These are phyloP conservation scores for Heliocidaris erythrogramma DNA, from an alignment of 35 echinoderm and acorn worm species.

Conservation along the genomic window DNA sequence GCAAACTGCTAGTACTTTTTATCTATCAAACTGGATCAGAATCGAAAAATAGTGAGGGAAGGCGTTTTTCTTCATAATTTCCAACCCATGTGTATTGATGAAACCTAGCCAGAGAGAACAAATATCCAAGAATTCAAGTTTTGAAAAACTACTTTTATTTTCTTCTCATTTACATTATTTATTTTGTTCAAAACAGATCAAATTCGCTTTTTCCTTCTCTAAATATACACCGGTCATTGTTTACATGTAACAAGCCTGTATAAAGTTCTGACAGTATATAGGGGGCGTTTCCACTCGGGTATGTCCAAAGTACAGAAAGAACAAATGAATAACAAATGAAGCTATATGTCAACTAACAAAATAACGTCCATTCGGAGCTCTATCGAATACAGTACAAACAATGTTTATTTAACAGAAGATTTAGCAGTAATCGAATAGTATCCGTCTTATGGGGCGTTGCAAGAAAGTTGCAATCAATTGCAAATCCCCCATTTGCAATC, in stretches of 20 bases:
- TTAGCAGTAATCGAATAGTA: background rate
- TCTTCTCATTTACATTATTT: background rate
- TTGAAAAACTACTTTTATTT: background rate
- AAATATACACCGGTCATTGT: background rate
- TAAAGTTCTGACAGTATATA: background rate
- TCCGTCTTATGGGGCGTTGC: background rate
- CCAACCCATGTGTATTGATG: background rate
- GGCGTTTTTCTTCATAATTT: too few species aligned
- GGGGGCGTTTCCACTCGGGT: background rate
- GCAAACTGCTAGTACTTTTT: too few species aligned
- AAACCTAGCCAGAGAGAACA: background rate
- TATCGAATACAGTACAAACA: background rate
- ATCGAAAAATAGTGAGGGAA: too few species aligned
- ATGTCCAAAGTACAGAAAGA: background rate
- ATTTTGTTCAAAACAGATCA: background rate
- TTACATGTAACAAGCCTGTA: background rate
- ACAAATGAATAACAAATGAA: background rate
- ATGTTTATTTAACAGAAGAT: background rate
- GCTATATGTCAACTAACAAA: too few species aligned
- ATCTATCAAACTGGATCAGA: too few species aligned
- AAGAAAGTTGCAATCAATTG: too few species aligned
- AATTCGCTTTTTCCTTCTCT: background rate
- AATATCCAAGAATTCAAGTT: background rate
- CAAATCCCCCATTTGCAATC: too few species aligned
- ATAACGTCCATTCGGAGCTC: background rate